Evolutionary conservation across 2,888 invertebrate species (phyloP).

Genomic region (Mylabris sibirica): DNA sequence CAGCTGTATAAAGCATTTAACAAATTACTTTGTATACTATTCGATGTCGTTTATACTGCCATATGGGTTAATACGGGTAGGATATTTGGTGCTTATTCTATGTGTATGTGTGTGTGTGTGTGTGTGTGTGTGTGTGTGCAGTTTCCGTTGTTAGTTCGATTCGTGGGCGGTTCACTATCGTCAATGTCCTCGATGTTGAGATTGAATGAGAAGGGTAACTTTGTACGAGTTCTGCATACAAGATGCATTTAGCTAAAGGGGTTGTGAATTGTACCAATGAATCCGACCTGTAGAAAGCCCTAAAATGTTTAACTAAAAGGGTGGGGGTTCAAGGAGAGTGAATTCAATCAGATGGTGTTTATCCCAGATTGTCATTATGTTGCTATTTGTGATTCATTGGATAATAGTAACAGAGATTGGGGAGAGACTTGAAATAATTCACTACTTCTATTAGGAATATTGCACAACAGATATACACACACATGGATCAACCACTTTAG

Average conservation of each 20-base stretch:
- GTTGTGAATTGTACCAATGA: conserved; percentile 41
- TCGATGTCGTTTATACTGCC: conserved; percentile 56
- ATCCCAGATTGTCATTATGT: conserved; percentile 54
- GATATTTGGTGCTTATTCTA: neutral
- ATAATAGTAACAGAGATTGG: conserved; percentile 16
- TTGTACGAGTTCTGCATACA: conserved; percentile 42
- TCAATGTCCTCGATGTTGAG: conserved; percentile 13
- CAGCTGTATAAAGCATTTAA: conserved; percentile 54
- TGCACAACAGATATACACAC: conserved; percentile 11
- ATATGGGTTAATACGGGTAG: conserved; percentile 56
- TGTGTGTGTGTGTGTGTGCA: no score
- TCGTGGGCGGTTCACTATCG: conserved; percentile 53
- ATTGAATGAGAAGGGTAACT: conserved; percentile 40
- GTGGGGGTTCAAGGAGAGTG: conserved; percentile 33
- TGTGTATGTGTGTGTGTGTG: no score
- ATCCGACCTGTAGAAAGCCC: conserved; percentile 39
- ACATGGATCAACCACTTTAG: conserved; percentile 17
- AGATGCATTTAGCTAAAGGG: conserved; percentile 48
- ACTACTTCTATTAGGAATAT: conserved; percentile 18
- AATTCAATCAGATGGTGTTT: conserved; percentile 57
- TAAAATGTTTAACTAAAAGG: conserved; percentile 26
- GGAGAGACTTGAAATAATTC: conserved; percentile 14
- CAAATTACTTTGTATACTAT: conserved; percentile 59
- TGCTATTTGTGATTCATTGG: conserved; percentile 56
- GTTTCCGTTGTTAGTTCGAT: conserved; percentile 46